These are phyloP conservation scores for Polymixis lichenea DNA, from an alignment of 2,888 invertebrate genomes.

Conservation along the genomic window DNA sequence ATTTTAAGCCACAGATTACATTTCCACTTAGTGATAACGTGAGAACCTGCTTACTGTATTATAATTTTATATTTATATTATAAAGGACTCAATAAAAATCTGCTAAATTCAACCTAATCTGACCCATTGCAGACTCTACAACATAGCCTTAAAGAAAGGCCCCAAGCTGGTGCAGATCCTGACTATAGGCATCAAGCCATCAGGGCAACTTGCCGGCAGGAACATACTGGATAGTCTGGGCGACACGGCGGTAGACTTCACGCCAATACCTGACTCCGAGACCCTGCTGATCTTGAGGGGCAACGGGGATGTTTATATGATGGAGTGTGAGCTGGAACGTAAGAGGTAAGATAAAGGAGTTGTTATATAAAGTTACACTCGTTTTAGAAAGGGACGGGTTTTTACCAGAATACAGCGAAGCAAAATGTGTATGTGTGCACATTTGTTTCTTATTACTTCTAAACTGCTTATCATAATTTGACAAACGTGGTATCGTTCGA, in stretches of 20 bases:
- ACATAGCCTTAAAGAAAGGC: slow-evolving; percentile 83
- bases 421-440: no score
- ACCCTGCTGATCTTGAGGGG: slow-evolving; percentile 94
- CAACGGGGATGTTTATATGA: slow-evolving; percentile 95
- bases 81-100: not conserved
- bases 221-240: slow-evolving; percentile 92
- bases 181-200: slow-evolving; percentile 83
- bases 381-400: not conserved
- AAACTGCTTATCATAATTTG: no score
- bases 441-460: no score
- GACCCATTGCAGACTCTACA: slow-evolving; percentile 84
- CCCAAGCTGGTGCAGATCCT: slow-evolving; percentile 83
- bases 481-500: no score
- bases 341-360: slow-evolving; percentile 72
- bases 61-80: not conserved
- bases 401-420: no score
- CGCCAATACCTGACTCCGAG: slow-evolving; percentile 84
- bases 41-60: no score
- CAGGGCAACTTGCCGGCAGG: slow-evolving; percentile 85
- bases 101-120: not conserved
- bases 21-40: no score
- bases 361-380: not conserved
- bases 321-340: slow-evolving; percentile 79
- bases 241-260: slow-evolving; percentile 96
- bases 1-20: no score